phyloP scores from a whole-genome alignment of 1,140 invertebrate genomes.

The Lasioglossum baleicum region DNA sequence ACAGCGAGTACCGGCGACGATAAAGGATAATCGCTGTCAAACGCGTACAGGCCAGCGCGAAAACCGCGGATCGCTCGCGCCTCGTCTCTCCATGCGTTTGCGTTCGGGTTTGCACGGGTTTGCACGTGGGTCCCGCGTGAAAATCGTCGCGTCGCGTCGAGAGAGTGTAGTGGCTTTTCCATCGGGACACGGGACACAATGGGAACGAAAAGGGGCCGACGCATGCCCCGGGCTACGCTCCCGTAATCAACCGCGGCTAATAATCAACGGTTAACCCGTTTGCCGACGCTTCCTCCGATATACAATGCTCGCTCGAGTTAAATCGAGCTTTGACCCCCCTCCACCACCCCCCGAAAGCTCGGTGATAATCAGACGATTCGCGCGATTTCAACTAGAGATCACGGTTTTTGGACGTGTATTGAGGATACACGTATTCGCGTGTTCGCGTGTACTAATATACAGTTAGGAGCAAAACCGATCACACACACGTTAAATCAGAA shows the following conservation, averaged over 20 bases:
- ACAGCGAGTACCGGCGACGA: constrained; percentile 55
- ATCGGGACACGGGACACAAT: constrained; percentile 5
- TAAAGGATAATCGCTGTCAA: constrained; percentile 71
- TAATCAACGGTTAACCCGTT: constrained; percentile 18
- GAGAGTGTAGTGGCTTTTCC: background rate
- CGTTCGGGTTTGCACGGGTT: too few species aligned
- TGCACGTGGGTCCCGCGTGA: background rate
- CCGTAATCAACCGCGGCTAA: constrained; percentile 13
- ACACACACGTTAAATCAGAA: too few species aligned
- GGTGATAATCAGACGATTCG: background rate
- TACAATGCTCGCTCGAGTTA: background rate
- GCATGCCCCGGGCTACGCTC: background rate
- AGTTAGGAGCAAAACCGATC: too few species aligned
- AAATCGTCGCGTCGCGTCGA: constrained; percentile 9
- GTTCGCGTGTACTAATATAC: too few species aligned
- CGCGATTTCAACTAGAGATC: too few species aligned
- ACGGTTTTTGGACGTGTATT: too few species aligned
- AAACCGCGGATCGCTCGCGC: background rate
- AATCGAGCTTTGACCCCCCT: background rate
- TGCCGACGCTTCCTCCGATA: constrained; percentile 11
- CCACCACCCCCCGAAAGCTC: background rate
- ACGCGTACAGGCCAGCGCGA: constrained; percentile 46
- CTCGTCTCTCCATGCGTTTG: background rate
- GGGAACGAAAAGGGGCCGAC: background rate
- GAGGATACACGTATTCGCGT: too few species aligned